Conservation (phyloP, 2,888 invertebrate genomes). For the Agapostemon virescens region DNA sequence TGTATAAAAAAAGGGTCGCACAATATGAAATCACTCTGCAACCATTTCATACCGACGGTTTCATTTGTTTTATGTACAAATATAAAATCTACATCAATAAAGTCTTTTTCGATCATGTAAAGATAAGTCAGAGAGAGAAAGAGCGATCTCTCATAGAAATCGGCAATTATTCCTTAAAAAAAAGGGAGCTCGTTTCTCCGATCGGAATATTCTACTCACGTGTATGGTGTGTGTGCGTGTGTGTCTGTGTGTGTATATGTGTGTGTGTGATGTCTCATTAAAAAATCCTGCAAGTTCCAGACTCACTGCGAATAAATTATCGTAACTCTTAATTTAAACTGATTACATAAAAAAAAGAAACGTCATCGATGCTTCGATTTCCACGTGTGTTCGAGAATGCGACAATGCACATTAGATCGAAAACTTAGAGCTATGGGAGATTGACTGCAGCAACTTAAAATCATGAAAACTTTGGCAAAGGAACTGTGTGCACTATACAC, state of each 20-base stretch:
- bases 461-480: conserved; percentile 57
- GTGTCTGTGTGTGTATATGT: too few species aligned
- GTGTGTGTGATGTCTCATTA: conserved; percentile 31
- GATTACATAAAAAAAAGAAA: background rate
- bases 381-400: background rate
- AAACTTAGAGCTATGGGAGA: conserved; percentile 36
- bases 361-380: background rate
- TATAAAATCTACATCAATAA: conserved; percentile 72
- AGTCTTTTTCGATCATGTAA: conserved; percentile 58
- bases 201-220: conserved; percentile 14
- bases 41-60: conserved; percentile 45
- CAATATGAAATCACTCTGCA: conserved; percentile 56
- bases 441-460: conserved; percentile 40
- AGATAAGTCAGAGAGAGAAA: conserved; percentile 31
- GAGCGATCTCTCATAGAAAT: conserved; percentile 30
- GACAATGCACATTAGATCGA: conserved; percentile 7
- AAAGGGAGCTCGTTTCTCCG: conserved; percentile 8
- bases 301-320: conserved; percentile 24
- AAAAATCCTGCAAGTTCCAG: conserved; percentile 17
- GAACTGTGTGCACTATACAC: conserved; percentile 52
- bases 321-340: conserved; percentile 17
- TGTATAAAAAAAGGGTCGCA: conserved; percentile 62
- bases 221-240: conserved; percentile 19
- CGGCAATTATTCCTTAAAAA: conserved; percentile 16
- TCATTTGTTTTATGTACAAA: conserved; percentile 72